Evolutionary conservation across 2,113 vertebrate species (phyloP), one percentile per base, ranked within the genome.

Genomic region (Malurus cyaneus): DNA sequence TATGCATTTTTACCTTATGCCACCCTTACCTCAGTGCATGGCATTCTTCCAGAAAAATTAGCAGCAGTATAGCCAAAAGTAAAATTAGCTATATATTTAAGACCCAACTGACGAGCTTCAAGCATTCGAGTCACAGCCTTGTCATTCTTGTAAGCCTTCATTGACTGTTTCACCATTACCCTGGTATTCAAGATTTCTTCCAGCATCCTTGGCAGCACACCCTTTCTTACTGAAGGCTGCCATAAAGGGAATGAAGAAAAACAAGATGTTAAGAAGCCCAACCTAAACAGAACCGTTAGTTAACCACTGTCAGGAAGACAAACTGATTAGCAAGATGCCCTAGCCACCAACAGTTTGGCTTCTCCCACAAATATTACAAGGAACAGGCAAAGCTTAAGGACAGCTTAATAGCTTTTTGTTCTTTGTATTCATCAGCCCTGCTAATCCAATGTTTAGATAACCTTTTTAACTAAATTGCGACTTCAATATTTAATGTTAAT

Each of bases 31-130:
- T 99, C 99, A 93, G 98, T 97, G 41, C 98, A 98, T 50, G 99
- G 99, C 99, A 99, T 99, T 95, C 99, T 98, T 80, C 99, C 99
- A 61, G 99, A 99, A 97, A 98, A 99, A 97, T 97, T 99, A 96
- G 99, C 99, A 85, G 99, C 94, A 32, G 99, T 98, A 96, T 99
- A 99, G 66, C 99, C 99, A 84, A 98, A 99, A 36, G 99, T 99
- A 93, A 99, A 98, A 91, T 99, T 99, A 94, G 99, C 98, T 73
- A 99, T 99, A 90, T 98, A 98, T 90, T 99, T 99, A 56, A 99
- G 99, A 88, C 99, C 99, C n/a, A 99, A 96, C 97, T 99, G 99
- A 36, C 99, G 98, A 67, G 99, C 99, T 34, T 99, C 94, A 44
- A 99, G 99, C 98, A 99, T 98, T 88, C 97, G 98, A 59, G 91